phyloP scores from a whole-genome alignment of 2,113 vertebrate genomes.

The Arizona elegans region DNA sequence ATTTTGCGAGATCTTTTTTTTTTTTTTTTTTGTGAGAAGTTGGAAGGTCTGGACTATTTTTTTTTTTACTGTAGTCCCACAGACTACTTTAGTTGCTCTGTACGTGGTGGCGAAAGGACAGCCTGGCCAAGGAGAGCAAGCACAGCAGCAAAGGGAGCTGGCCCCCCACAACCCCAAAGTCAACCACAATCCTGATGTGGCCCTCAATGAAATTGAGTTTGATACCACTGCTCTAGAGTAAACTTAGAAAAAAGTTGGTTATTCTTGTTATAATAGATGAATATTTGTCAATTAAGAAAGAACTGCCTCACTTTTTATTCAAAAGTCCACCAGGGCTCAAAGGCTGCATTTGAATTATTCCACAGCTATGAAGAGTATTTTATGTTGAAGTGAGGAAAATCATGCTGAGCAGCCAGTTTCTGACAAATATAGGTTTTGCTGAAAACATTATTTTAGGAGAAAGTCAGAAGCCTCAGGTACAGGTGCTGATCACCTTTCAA shows the following conservation, averaged over 20 bases:
- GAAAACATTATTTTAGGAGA: not conserved
- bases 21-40: too few species aligned
- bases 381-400: not conserved
- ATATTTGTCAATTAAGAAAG: not conserved
- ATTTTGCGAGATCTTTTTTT: too few species aligned
- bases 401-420: slow-evolving; percentile 11
- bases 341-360: not conserved
- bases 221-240: not conserved
- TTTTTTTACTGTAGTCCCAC: too few species aligned
- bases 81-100: too few species aligned
- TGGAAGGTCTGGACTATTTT: too few species aligned
- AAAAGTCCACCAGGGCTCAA: not conserved
- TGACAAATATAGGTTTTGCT: slow-evolving; percentile 14
- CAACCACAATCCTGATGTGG: too few species aligned
- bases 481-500: not conserved
- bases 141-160: too few species aligned
- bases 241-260: not conserved
- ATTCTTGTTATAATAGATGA: not conserved
- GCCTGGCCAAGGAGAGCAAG: too few species aligned
- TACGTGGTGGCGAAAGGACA: too few species aligned
- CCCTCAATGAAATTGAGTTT: too few species aligned
- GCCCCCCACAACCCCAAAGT: too few species aligned
- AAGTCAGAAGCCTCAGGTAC: not conserved
- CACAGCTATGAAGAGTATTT: slow-evolving; percentile 6
- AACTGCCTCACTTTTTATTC: slow-evolving; percentile 1